Base-by-base conservation (phyloP, 2,888 invertebrate species). In the Lampropteryx suffumata region DNA sequence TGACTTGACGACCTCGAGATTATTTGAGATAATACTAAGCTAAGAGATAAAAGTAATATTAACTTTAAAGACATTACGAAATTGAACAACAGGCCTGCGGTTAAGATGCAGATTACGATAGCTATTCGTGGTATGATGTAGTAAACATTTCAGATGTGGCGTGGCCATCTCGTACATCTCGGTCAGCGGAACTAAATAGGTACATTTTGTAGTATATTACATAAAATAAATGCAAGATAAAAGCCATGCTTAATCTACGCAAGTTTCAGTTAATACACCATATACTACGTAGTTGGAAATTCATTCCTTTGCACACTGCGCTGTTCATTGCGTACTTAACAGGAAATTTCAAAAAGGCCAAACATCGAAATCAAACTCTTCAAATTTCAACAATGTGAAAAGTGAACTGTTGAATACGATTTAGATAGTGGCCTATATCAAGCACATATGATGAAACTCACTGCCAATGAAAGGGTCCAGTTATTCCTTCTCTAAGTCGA, bases 401-500 rank as follows among this genome's bases (percentile, higher is more conserved):
- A 29, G 45, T 34, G 29, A 44, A 40, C 41, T 6, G 6, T 14
- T 44, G 36, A 50, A 47, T 48, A 46, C 43, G 50, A 41, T 45
- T 49, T 44, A 34, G 48, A 48, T 49, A 48, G 28, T 28, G 14
- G 29, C 13, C 35, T 46, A n/a, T n/a, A n/a, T 44, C 33, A 30
- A 48, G 32, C 52, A 57, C 48, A 59, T 44, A 54, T 41, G 17
- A 50, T 29, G 50, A 67, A 58, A 95, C 95, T 95, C 91, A 95
- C 95, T 95, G 95, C 95, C 95, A 95, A 71, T 93, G 92, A 79
- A 95, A 94, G 70, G 94, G 94, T 81, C 94, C 94, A 40, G 94
- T 93, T 75, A 95, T 95, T 72, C 95, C 95, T 61, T 95, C 95
- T 78, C 94, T 92, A 43, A 95, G 93, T 48, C 95, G 92, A 79